A percentile compares a stretch with the other conserved stretches of the same genome.
Evolutionary conservation across 2,888 invertebrate species (phyloP).

Genomic region (Liodrosophila aerea): DNA sequence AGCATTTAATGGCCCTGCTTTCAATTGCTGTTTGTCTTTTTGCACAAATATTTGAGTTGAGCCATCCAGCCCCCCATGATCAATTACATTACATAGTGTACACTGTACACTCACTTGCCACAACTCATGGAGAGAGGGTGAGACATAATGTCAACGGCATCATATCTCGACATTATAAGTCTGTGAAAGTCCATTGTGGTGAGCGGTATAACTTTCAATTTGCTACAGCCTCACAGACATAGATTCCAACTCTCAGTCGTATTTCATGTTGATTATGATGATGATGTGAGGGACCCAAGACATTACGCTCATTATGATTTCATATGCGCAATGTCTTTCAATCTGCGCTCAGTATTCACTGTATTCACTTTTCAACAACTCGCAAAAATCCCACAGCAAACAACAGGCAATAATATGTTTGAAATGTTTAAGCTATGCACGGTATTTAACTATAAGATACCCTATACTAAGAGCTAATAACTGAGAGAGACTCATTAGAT

Average conservation of each 20-base stretch:
- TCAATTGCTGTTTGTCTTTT: constrained; percentile 42
- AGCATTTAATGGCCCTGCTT: constrained; percentile 29
- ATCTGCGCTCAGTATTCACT: constrained; percentile 3
- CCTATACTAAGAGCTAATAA: constrained; percentile 7
- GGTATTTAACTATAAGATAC: constrained; percentile 7
- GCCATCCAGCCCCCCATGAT: constrained; percentile 38
- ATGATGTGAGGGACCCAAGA: constrained; percentile 32
- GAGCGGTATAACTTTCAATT: constrained; percentile 59
- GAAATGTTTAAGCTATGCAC: neutral
- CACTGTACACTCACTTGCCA: too few species aligned
- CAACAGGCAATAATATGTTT: too few species aligned
- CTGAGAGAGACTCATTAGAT: too few species aligned
- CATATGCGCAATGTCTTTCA: constrained; percentile 15
- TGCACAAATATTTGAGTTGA: constrained; percentile 45
- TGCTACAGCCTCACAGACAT: constrained; percentile 19
- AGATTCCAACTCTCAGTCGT: constrained; percentile 13
- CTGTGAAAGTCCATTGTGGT: constrained; percentile 70
- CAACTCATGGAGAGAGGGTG: constrained; percentile 1
- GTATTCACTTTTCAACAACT: constrained; percentile 36
- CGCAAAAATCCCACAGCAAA: constrained; percentile 26
- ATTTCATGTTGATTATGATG: constrained; percentile 33
- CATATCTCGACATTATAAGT: constrained; percentile 18
- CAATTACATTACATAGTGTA: constrained; percentile 60
- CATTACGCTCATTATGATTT: constrained; percentile 23
- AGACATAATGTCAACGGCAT: constrained; percentile 59